Evolutionary conservation across 2,888 invertebrate species (phyloP).

Genomic region (Agrochola litura): DNA sequence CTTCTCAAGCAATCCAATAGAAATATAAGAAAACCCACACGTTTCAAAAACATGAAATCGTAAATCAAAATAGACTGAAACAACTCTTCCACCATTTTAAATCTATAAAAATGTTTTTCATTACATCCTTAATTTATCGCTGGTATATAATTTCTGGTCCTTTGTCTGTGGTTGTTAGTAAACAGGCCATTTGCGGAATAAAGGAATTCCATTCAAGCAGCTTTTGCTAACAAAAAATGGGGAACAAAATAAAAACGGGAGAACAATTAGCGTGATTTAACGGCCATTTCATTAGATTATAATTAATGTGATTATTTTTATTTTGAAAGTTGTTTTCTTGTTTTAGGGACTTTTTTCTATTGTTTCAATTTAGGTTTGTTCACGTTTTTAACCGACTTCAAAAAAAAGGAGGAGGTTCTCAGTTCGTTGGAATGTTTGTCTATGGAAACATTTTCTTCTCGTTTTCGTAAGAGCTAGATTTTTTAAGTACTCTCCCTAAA

Average conservation of each 20-base stretch:
- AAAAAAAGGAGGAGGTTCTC: too few species aligned
- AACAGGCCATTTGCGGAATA: constrained; percentile 88
- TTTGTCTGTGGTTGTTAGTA: constrained; percentile 87
- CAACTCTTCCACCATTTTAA: constrained; percentile 60
- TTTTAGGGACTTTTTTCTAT: constrained; percentile 61
- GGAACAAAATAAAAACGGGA: constrained; percentile 87
- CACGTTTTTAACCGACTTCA: too few species aligned
- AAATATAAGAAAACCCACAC: not conserved
- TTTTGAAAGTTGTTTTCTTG: constrained; percentile 70
- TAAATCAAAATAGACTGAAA: constrained; percentile 52
- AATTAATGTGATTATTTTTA: constrained; percentile 85
- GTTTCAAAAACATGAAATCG: not conserved
- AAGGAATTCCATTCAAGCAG: constrained; percentile 88
- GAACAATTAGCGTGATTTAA: constrained; percentile 90
- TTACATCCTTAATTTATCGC: constrained; percentile 82
- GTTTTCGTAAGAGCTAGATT: not conserved
- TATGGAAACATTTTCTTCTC: not conserved
- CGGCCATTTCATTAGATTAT: constrained; percentile 87
- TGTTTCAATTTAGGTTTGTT: constrained; percentile 45
- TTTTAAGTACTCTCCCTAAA: too few species aligned
- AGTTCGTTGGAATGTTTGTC: too few species aligned
- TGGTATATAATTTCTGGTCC: constrained; percentile 87
- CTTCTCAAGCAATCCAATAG: not conserved
- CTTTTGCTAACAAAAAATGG: constrained; percentile 80
- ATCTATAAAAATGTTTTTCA: constrained; percentile 65